These are phyloP conservation scores for Oxystoma pomonae DNA, from an alignment of 2,888 invertebrate species.

Conservation along the genomic window DNA sequence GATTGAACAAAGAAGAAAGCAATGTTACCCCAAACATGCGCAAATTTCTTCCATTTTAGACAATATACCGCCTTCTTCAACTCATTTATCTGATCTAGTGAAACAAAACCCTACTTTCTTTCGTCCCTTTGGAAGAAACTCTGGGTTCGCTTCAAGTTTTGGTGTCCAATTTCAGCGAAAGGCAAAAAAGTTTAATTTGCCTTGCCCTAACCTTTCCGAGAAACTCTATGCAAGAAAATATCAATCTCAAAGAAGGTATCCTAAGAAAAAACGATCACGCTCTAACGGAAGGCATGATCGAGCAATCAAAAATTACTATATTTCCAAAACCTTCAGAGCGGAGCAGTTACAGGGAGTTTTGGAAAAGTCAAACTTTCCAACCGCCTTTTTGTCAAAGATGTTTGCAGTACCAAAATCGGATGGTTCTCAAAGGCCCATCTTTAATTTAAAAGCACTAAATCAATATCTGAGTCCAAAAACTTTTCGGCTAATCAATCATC, in stretches of 20 bases:
- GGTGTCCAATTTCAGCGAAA: neutral
- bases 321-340: neutral
- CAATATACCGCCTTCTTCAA: conserved; percentile 11
- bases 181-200: neutral
- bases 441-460: neutral
- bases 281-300: too few relatives aligned
- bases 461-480: neutral
- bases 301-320: too few relatives aligned
- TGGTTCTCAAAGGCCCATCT: neutral
- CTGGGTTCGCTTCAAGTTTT: neutral
- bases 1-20: conserved; percentile 18
- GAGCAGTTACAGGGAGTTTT: neutral
- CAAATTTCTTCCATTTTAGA: conserved; percentile 6
- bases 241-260: too few relatives aligned
- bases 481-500: neutral
- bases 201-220: too few relatives aligned
- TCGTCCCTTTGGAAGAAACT: conserved; percentile 5
- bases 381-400: neutral
- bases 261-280: too few relatives aligned
- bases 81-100: conserved; percentile 13
- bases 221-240: too few relatives aligned
- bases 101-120: conserved; percentile 12
- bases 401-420: neutral
- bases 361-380: neutral
- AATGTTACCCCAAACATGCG: conserved; percentile 10